Percentiles rank a stretch among this genome's conserved stretches.
Evolutionary conservation across 2,113 vertebrate species (phyloP).

Genomic region (Tautogolabrus adspersus): DNA sequence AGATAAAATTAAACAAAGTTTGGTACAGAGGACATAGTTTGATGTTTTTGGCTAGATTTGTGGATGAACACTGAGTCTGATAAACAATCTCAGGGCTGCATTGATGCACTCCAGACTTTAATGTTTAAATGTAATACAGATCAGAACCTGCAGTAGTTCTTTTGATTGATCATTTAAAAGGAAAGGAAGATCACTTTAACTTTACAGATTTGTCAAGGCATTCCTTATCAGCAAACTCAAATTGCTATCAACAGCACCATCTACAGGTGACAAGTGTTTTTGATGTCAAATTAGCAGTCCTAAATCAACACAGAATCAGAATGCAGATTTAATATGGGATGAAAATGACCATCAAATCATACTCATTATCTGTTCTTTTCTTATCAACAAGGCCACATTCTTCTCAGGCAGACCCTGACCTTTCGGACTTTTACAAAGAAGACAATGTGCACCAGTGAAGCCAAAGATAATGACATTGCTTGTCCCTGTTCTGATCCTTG

Average conservation of each 20-base stretch:
- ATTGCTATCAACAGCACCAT: slow-evolving; percentile 64
- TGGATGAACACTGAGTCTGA: neutral
- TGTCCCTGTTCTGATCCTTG: slow-evolving; percentile 46
- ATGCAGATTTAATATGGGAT: neutral
- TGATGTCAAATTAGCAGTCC: neutral
- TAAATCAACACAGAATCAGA: neutral
- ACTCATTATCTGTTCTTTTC: slow-evolving; percentile 38
- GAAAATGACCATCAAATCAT: slow-evolving; percentile 3
- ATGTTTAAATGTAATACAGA: neutral
- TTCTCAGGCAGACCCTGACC: slow-evolving; percentile 53
- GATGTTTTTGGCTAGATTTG: neutral
- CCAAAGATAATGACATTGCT: slow-evolving; percentile 45
- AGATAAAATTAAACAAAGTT: neutral
- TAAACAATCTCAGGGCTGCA: neutral
- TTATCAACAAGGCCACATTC: slow-evolving; percentile 78
- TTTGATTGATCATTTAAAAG: neutral
- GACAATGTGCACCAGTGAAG: slow-evolving; percentile 35
- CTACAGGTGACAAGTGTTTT: slow-evolving; percentile 51
- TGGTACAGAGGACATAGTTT: neutral
- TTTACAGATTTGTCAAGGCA: neutral
- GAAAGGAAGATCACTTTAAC: neutral
- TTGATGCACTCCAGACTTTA: neutral
- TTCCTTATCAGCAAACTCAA: neutral
- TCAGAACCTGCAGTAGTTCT: neutral
- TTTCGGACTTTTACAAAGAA: slow-evolving; percentile 36